A percentile compares a stretch with the other conserved stretches of the same genome.
phyloP scores from a whole-genome alignment of 2,797 vertebrate genomes.

The Xiphorhynchus erythropygius region DNA sequence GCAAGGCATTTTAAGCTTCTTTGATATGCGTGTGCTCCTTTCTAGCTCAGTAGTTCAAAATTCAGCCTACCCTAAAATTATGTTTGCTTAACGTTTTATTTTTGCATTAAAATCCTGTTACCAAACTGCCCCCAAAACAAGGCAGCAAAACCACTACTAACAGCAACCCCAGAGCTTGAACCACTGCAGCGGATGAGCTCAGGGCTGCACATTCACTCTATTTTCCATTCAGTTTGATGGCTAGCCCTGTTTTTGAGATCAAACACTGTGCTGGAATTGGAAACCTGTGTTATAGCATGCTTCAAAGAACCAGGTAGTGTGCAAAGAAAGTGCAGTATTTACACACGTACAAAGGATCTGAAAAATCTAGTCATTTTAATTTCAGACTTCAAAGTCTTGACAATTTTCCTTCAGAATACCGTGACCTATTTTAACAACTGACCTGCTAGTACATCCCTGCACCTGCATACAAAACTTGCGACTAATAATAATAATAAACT shows the following conservation, averaged over 20 bases:
- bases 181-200: background rate
- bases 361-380: constrained; percentile 25
- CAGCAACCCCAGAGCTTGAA: background rate
- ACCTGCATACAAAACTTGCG: background rate
- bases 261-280: background rate
- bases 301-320: constrained; percentile 27
- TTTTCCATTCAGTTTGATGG: background rate
- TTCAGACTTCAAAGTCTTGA: constrained; percentile 43
- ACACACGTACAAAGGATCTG: background rate
- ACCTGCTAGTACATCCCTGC: background rate
- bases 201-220: background rate
- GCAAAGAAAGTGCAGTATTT: background rate
- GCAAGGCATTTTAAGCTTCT: constrained; percentile 8
- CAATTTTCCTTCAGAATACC: background rate
- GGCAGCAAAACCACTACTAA: background rate
- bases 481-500: background rate
- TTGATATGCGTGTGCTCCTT: background rate
- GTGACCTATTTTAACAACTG: constrained; percentile 13
- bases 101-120: background rate
- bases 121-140: background rate
- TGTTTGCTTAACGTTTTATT: constrained; percentile 9
- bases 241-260: constrained; percentile 3
- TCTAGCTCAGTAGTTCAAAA: constrained; percentile 10
- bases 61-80: constrained; percentile 7
- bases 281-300: background rate